These are phyloP conservation scores for Periophthalmus magnuspinnatus DNA, from an alignment of 2,797 vertebrate genomes.

Conservation along the genomic window DNA sequence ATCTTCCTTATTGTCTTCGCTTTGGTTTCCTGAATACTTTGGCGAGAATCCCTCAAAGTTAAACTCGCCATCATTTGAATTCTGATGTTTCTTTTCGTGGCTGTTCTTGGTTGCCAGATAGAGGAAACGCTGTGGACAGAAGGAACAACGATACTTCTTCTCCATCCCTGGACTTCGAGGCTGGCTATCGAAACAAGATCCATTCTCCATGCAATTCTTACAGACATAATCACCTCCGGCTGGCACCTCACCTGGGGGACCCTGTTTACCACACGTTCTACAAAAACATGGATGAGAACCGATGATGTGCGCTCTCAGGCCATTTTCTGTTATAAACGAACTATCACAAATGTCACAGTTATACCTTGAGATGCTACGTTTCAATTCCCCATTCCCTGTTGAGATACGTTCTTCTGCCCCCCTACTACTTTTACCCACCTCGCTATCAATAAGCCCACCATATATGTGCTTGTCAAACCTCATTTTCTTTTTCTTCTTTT, in stretches of 20 bases:
- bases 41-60: slow-evolving; percentile 84
- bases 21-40: slow-evolving; percentile 83
- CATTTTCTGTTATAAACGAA: slow-evolving; percentile 89
- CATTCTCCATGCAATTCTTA: slow-evolving; percentile 90
- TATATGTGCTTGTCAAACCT: slow-evolving; percentile 77
- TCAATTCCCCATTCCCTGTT: slow-evolving; percentile 62
- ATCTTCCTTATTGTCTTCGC: slow-evolving; percentile 86
- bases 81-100: slow-evolving; percentile 92
- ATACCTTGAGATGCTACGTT: slow-evolving; percentile 77
- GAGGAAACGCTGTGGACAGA: slow-evolving; percentile 95
- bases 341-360: slow-evolving; percentile 90
- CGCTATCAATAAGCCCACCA: slow-evolving; percentile 52
- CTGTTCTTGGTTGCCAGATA: slow-evolving; percentile 97
- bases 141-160: slow-evolving; percentile 93
- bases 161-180: slow-evolving; percentile 88
- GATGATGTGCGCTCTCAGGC: slow-evolving; percentile 88
- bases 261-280: slow-evolving; percentile 91
- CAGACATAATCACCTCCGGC: slow-evolving; percentile 89
- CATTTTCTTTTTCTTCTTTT: slow-evolving; percentile 91
- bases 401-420: slow-evolving; percentile 65
- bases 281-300: slow-evolving; percentile 92
- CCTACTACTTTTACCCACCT: slow-evolving; percentile 47
- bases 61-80: slow-evolving; percentile 81
- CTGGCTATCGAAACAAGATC: slow-evolving; percentile 90
- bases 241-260: slow-evolving; percentile 85